Conservation (phyloP, 1,140 invertebrate species). For the Paraescarpia echinospica region DNA sequence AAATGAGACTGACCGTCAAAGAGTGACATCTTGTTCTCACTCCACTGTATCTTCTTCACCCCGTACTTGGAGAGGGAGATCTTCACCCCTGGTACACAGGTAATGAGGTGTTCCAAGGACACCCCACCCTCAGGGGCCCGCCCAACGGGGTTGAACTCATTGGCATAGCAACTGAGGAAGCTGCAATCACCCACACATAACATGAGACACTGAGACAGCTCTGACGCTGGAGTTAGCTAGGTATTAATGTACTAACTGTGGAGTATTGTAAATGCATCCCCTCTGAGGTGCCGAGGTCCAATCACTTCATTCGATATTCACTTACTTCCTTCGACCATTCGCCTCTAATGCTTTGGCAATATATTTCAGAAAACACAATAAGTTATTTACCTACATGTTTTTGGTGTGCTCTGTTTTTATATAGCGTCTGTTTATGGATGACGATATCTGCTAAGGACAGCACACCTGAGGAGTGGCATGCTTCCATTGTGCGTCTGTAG, state of each 20-base stretch:
- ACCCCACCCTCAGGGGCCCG: slow-evolving; percentile 67
- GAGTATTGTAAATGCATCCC: no score
- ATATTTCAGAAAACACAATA: no score
- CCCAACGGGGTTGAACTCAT: slow-evolving; percentile 64
- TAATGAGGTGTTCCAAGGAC: slow-evolving; percentile 80
- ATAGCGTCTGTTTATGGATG: no score
- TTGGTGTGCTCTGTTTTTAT: no score
- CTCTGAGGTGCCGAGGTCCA: no score
- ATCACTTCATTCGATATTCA: no score
- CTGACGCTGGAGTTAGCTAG: no score
- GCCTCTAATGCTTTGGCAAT: background rate
- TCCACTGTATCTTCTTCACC: slow-evolving; percentile 61
- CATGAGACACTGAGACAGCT: background rate
- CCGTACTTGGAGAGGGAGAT: slow-evolving; percentile 60
- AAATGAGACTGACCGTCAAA: slow-evolving; percentile 7
- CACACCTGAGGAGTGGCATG: slow-evolving; percentile 72
- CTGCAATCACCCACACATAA: slow-evolving; percentile 56
- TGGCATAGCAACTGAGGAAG: slow-evolving; percentile 76
- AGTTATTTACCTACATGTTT: no score
- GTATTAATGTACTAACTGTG: no score
- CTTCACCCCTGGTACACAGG: slow-evolving; percentile 77
- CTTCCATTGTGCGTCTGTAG: slow-evolving; percentile 71
- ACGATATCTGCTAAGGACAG: background rate
- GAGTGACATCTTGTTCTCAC: slow-evolving; percentile 50
- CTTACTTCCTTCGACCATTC: no score